Conservation (phyloP, 2,888 invertebrate species). For the Petrolisthes manimaculis region DNA sequence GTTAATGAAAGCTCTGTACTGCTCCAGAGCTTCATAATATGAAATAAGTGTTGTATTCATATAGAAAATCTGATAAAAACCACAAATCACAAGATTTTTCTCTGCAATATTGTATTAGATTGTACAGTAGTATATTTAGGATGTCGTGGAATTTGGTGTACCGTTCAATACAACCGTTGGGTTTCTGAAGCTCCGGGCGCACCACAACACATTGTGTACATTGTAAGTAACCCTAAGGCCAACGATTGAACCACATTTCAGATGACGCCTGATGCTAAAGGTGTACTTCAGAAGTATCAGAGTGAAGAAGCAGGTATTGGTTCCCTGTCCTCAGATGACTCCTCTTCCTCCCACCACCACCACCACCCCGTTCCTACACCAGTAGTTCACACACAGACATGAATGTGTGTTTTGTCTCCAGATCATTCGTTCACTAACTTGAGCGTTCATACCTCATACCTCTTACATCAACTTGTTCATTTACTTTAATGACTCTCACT, state of each 20-base stretch:
- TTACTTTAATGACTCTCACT: neutral
- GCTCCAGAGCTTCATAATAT: too few species aligned
- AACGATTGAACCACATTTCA: slow-evolving; percentile 32
- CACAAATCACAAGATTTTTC: too few species aligned
- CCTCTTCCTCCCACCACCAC: neutral
- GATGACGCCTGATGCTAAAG: slow-evolving; percentile 81
- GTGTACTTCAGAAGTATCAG: slow-evolving; percentile 59
- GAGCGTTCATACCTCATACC: slow-evolving; percentile 8
- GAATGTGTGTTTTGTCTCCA: slow-evolving; percentile 47
- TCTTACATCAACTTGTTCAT: neutral
- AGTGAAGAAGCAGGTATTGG: slow-evolving; percentile 57
- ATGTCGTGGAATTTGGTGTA: too few species aligned
- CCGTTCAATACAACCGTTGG: too few species aligned
- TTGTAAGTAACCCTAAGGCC: too few species aligned
- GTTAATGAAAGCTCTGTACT: too few species aligned
- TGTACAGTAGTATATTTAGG: too few species aligned
- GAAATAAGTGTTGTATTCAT: too few species aligned
- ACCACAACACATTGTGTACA: too few species aligned
- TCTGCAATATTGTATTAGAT: too few species aligned
- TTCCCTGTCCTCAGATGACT: slow-evolving; percentile 48
- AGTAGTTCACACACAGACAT: slow-evolving; percentile 48
- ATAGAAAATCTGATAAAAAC: too few species aligned
- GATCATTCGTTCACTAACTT: neutral
- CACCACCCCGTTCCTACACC: slow-evolving; percentile 45
- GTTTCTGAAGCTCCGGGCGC: too few species aligned